These are phyloP conservation scores for Agrochola lota DNA, from an alignment of 2,888 invertebrate species.

Conservation along the genomic window DNA sequence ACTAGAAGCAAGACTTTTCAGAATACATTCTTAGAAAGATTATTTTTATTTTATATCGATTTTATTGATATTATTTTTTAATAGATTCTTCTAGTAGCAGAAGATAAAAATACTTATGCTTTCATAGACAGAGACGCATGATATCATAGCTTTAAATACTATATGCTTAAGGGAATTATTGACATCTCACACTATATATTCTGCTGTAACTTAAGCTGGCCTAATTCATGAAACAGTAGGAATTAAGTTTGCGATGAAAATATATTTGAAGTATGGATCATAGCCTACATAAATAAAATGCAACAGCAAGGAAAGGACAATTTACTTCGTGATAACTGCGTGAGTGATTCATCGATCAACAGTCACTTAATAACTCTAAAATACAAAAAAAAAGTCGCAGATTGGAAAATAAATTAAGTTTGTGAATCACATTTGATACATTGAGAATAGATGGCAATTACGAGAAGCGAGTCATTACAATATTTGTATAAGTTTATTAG, in stretches of 20 bases:
- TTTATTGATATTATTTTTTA: too few species aligned
- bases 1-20: not conserved
- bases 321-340: slow-evolving; percentile 24
- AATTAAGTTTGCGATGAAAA: not conserved
- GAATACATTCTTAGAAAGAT: not conserved
- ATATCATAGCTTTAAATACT: not conserved
- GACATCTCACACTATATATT: not conserved
- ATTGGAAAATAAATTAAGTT: slow-evolving; percentile 39
- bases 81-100: not conserved
- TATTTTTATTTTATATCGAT: not conserved
- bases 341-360: slow-evolving; percentile 23
- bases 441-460: not conserved
- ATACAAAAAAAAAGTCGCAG: slow-evolving; percentile 36
- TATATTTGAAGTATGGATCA: not conserved
- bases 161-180: not conserved
- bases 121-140: slow-evolving; percentile 4
- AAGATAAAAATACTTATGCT: not conserved
- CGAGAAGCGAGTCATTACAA: not conserved
- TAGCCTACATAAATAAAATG: slow-evolving; percentile 9
- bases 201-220: not conserved
- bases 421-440: slow-evolving; percentile 1
- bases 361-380: not conserved
- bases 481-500: not conserved
- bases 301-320: slow-evolving; percentile 2
- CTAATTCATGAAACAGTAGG: not conserved